phyloP scores from a whole-genome alignment of 2,888 invertebrate genomes.

The Pseudanteris insignis region DNA sequence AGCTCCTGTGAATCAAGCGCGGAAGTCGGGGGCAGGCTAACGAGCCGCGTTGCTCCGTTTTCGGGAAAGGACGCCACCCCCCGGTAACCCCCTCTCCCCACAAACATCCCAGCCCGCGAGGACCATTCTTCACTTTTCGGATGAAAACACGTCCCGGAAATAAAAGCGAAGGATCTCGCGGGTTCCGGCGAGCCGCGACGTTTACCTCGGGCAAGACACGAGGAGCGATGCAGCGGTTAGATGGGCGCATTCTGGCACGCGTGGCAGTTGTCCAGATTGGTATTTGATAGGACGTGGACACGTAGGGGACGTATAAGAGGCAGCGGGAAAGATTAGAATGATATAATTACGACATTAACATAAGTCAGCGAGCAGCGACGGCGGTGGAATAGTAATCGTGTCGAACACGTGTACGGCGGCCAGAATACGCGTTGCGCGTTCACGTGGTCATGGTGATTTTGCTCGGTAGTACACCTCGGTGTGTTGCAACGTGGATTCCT shows the following conservation, averaged over 20 bases:
- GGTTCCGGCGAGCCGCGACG: conserved; percentile 41
- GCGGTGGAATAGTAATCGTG: conserved; percentile 63
- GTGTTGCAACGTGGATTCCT: conserved; percentile 30
- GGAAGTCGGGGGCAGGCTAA: no score
- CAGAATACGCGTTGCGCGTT: conserved; percentile 36
- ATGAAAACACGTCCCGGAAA: conserved; percentile 42
- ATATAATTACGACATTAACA: conserved; percentile 67
- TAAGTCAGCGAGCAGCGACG: conserved; percentile 63
- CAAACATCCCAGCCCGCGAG: background rate
- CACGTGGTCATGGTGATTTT: conserved; percentile 43
- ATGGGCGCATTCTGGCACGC: conserved; percentile 64
- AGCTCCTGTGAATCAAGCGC: no score
- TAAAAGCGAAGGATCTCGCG: conserved; percentile 50
- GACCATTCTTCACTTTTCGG: conserved; percentile 20
- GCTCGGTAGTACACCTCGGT: conserved; percentile 29
- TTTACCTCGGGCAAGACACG: conserved; percentile 29
- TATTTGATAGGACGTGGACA: conserved; percentile 64
- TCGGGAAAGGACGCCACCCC: background rate
- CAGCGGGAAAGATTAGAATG: conserved; percentile 64
- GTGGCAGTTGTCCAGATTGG: conserved; percentile 64
- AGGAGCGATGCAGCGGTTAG: conserved; percentile 22
- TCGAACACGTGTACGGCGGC: conserved; percentile 59
- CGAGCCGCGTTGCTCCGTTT: conserved; percentile 16
- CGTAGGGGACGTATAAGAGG: conserved; percentile 59
- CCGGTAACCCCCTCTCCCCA: conserved; percentile 11